Conservation (phyloP, 2,888 invertebrate genomes). For the Peribatodes rhomboidaria region DNA sequence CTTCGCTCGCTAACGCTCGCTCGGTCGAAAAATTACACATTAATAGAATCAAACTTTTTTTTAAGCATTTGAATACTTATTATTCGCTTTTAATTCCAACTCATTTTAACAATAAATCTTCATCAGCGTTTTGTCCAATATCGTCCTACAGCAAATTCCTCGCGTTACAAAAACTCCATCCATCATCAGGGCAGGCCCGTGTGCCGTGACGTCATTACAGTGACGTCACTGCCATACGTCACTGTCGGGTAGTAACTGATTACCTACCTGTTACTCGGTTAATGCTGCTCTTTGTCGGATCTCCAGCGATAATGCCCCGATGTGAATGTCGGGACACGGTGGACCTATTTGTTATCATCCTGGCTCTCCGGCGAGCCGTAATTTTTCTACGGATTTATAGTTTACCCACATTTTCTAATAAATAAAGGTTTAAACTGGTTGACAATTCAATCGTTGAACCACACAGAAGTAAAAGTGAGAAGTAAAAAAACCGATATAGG, state of each 20-base stretch:
- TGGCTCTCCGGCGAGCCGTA: too few relatives aligned
- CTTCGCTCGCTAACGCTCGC: too few relatives aligned
- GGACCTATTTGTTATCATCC: neutral
- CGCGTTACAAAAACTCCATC: constrained; percentile 44
- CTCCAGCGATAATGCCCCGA: constrained; percentile 18
- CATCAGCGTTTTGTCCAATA: constrained; percentile 25
- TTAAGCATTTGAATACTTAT: too few relatives aligned
- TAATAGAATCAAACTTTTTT: too few relatives aligned
- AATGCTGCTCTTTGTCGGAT: constrained; percentile 27
- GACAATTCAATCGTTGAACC: too few relatives aligned
- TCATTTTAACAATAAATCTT: constrained; percentile 23
- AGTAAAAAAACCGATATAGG: neutral
- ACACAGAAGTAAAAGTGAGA: neutral
- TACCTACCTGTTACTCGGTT: constrained; percentile 47
- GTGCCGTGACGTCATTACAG: constrained; percentile 42
- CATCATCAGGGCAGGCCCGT: constrained; percentile 39
- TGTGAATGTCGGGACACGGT: constrained; percentile 14
- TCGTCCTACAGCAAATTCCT: constrained; percentile 36
- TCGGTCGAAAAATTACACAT: too few relatives aligned
- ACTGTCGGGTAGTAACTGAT: constrained; percentile 42
- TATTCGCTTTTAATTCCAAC: neutral
- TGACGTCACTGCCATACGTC: constrained; percentile 48
- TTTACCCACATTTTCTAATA: too few relatives aligned
- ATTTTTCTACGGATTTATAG: too few relatives aligned
- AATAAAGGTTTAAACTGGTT: too few relatives aligned